Percentiles rank a stretch among this genome's conserved stretches.
phyloP scores from a whole-genome alignment of 2,888 invertebrate genomes.

The Priocnemis perturbator region DNA sequence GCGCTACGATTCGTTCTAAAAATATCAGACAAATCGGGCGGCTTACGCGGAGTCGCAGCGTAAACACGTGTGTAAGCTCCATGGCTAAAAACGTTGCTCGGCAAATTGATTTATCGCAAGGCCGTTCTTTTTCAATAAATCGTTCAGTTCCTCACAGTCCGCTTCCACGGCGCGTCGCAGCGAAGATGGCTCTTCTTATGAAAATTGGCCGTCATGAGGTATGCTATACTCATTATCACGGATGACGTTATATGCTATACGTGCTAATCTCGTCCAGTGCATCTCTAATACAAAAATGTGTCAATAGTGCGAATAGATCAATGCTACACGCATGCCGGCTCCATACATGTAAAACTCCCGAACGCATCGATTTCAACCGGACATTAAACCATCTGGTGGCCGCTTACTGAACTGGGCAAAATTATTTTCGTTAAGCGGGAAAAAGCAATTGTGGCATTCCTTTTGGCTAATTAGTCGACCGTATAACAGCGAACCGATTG shows the following conservation, averaged over 20 bases:
- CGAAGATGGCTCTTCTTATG: slow-evolving; percentile 59
- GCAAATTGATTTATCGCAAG: slow-evolving; percentile 23
- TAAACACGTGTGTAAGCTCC: slow-evolving; percentile 35
- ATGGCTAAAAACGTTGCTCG: slow-evolving; percentile 32
- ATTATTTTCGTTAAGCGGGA: too few species aligned
- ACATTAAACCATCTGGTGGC: slow-evolving; percentile 28
- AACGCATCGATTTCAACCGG: slow-evolving; percentile 8
- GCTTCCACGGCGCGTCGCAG: slow-evolving; percentile 26
- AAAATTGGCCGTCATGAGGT: slow-evolving; percentile 61
- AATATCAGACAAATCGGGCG: too few species aligned
- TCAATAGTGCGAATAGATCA: too few species aligned
- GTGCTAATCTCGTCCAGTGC: too few species aligned
- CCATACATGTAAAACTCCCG: not conserved
- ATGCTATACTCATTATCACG: slow-evolving; percentile 23
- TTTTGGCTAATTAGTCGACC: not conserved
- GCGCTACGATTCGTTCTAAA: too few species aligned
- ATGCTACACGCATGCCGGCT: too few species aligned
- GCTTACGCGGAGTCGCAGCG: slow-evolving; percentile 10
- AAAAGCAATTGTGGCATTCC: not conserved
- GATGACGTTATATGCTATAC: not conserved
- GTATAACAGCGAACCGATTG: too few species aligned
- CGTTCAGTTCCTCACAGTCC: slow-evolving; percentile 37
- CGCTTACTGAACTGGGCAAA: slow-evolving; percentile 12
- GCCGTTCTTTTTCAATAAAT: slow-evolving; percentile 36
- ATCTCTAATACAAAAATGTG: too few species aligned